These are phyloP conservation scores for Pangasianodon gigas DNA, from an alignment of 2,113 vertebrate species.

Conservation along the genomic window DNA sequence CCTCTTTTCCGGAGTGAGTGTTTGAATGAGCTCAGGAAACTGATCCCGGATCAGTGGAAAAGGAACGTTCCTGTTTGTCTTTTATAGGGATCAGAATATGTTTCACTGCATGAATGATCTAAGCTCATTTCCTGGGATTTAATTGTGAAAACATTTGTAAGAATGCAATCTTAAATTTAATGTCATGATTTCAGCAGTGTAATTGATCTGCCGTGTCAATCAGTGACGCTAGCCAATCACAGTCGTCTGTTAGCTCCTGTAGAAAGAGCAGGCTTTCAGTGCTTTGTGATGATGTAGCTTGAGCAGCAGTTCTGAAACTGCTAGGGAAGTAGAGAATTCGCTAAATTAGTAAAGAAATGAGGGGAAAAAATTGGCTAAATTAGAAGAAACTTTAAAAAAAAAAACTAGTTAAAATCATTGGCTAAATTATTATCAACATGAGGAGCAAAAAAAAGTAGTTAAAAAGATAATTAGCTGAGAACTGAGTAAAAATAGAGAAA, in stretches of 20 bases:
- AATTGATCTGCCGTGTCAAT: neutral
- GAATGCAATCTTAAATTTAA: neutral
- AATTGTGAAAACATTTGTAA: neutral
- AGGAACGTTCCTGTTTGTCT: neutral
- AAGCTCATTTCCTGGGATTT: neutral
- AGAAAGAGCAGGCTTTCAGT: neutral
- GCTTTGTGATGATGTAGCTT: neutral
- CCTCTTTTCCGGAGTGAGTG: neutral
- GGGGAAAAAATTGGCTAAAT: no score
- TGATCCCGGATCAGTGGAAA: neutral
- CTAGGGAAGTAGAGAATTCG: no score
- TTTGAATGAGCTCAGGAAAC: neutral
- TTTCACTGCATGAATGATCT: neutral
- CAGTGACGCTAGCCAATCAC: neutral
- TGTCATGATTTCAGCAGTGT: neutral
- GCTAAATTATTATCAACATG: no score
- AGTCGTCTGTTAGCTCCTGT: neutral
- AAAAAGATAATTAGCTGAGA: neutral
- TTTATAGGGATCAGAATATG: neutral
- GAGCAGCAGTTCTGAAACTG: neutral
- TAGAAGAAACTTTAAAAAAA: no score
- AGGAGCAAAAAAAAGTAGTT: neutral
- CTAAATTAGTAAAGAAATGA: no score
- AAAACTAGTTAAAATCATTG: no score
- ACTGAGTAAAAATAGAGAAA: neutral